Evolutionary conservation across 2,888 invertebrate genomes (phyloP).

Genomic region (Craniophora ligustri): DNA sequence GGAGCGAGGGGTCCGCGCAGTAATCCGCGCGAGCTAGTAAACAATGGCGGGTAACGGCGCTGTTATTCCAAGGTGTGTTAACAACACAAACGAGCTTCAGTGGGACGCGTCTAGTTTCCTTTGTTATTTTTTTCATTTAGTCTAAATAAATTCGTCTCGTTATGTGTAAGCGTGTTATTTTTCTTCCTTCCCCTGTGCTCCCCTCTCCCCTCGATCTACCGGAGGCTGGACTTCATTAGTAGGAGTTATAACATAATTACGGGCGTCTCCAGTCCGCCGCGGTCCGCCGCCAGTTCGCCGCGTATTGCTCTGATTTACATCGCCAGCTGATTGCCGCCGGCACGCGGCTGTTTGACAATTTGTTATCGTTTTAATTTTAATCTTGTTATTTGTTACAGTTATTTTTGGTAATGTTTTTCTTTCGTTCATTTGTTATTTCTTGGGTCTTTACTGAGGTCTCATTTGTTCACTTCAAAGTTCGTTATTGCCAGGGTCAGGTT

Average conservation of each 20-base stretch:
- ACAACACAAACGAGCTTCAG: not conserved
- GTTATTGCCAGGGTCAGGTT: no score
- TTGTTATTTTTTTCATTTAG: constrained; percentile 17
- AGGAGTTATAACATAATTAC: constrained; percentile 40
- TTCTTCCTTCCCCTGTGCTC: constrained; percentile 4
- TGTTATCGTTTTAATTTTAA: constrained; percentile 34
- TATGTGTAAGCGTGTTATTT: constrained; percentile 31
- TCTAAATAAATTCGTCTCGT: constrained; percentile 33
- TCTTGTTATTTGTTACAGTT: constrained; percentile 35
- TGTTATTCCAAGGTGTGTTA: not conserved
- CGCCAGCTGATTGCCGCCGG: constrained; percentile 32
- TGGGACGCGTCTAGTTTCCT: constrained; percentile 9
- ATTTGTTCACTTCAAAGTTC: not conserved
- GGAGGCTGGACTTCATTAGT: constrained; percentile 39
- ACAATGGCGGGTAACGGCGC: no score
- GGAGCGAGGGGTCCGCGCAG: no score
- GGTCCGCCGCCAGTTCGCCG: not conserved
- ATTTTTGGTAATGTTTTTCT: constrained; percentile 24
- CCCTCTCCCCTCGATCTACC: not conserved
- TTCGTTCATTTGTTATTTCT: constrained; percentile 7
- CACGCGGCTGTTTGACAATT: constrained; percentile 38
- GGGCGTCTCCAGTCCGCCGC: not conserved
- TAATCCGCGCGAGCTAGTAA: no score
- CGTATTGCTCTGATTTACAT: constrained; percentile 22
- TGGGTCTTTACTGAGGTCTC: not conserved